Conservation (phyloP, 2,888 invertebrate species). For the Leptopilina myrica region DNA sequence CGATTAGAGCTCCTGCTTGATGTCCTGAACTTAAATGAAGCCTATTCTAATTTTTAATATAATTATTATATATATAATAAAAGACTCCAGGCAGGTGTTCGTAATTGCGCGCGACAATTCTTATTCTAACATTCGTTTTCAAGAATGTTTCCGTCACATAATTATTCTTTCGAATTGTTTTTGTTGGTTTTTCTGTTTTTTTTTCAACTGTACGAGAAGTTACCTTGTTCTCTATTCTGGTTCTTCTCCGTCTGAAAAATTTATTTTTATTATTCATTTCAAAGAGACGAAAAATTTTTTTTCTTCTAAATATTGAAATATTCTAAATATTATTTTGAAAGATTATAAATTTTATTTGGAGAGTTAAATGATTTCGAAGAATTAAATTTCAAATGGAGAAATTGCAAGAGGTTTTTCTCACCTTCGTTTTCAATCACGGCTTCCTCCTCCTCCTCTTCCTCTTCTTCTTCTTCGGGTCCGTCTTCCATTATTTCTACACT, state of each 20-base stretch:
- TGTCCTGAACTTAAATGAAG: slow-evolving; percentile 53
- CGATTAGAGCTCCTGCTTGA: slow-evolving; percentile 58
- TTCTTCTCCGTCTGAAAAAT: slow-evolving; percentile 42
- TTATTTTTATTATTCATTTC: no score
- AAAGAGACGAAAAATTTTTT: no score
- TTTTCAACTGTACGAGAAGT: slow-evolving; percentile 1
- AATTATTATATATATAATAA: slow-evolving; percentile 58
- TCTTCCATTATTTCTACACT: slow-evolving; percentile 34
- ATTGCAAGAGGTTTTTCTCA: background rate
- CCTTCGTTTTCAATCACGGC: slow-evolving; percentile 40
- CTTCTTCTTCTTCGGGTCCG: slow-evolving; percentile 34
- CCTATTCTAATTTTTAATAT: slow-evolving; percentile 63
- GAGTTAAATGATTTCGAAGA: no score
- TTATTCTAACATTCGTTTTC: slow-evolving; percentile 26
- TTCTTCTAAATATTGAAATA: no score
- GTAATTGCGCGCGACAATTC: slow-evolving; percentile 50
- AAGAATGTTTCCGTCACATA: slow-evolving; percentile 21
- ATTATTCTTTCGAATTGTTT: slow-evolving; percentile 29
- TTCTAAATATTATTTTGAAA: no score
- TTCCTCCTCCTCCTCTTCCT: slow-evolving; percentile 42
- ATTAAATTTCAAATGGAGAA: background rate
- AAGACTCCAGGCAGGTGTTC: slow-evolving; percentile 61
- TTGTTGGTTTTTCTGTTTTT: background rate
- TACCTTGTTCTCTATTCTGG: slow-evolving; percentile 39
- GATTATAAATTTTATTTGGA: no score